Base-by-base conservation (phyloP, 2,888 invertebrate genomes). In the Venusia cambrica region DNA sequence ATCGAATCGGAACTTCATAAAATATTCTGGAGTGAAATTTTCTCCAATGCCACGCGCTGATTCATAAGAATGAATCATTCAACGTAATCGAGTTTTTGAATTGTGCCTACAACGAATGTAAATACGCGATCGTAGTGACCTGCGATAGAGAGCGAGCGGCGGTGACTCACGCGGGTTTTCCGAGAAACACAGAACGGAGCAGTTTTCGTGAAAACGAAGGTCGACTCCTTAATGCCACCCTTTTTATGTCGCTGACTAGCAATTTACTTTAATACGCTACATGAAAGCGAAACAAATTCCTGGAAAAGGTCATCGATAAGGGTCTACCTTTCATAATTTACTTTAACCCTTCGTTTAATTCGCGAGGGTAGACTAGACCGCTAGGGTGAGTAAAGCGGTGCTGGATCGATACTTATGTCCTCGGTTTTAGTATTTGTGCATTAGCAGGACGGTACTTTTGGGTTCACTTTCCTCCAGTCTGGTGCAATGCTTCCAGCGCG, bases 161-260 rank as follows among this genome's bases (percentile, higher is more conserved):
- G 64, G 62, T 84, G 85, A 87, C 54, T 87, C 87, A 85, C 66
- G 54, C 81, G 87, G 87, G 83, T 85, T 85, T 87, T 85, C 87
- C 87, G 68, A 83, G 87, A 87, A 84, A 62, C 51, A 53, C 64
- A 55, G 70, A 68, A 62, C 65, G 62, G 64, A 68, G 61, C 65
- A 68, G 65, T 87, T 85, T 87, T 84, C 83, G 64, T 76, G 80
- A 84, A 80, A 80, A 78, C 60, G 74, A 78, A 83, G 79, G 77
- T 75, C 75, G 74, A 46, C 57, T 62, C 40, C 62, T 40, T 66
- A 66, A 62, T 61, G 51, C 57, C 49, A 51, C 48, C 54, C 53
- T 53, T 38, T 58, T 62, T 61, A 54, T 63, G 41, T 53, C 50
- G 44, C 52, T 38, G 37, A 43, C 42, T 31, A 39, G 35, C 30